phyloP scores from a whole-genome alignment of 2,888 invertebrate species.

The Conomelus anceps region DNA sequence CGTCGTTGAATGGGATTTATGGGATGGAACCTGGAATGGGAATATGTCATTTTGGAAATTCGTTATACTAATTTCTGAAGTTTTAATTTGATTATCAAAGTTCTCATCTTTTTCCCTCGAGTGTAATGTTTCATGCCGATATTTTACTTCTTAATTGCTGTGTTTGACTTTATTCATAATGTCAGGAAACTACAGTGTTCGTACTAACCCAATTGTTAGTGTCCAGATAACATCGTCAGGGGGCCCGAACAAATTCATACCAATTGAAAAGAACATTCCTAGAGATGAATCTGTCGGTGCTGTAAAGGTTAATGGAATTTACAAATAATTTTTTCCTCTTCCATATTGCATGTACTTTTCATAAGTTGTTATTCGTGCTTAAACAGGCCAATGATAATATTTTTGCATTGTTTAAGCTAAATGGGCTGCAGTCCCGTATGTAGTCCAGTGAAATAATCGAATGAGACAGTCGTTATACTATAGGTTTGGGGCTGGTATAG shows the following conservation, averaged over 20 bases:
- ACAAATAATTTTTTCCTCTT: not conserved
- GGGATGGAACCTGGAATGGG: no score
- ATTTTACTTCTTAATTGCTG: not conserved
- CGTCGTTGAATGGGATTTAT: no score
- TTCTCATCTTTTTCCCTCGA: no score
- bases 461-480: no score
- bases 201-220: not conserved
- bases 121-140: not conserved
- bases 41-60: no score
- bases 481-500: no score
- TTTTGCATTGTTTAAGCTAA: no score
- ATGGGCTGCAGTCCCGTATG: no score
- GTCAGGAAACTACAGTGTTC: not conserved
- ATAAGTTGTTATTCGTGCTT: not conserved
- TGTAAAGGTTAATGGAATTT: slow-evolving; percentile 60
- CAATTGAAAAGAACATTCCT: not conserved
- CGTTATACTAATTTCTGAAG: no score
- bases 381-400: no score
- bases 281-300: slow-evolving; percentile 45
- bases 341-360: not conserved
- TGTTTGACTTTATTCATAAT: not conserved
- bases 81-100: no score
- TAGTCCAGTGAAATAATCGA: no score
- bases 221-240: not conserved
- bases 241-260: not conserved